These are phyloP conservation scores for cat (Felis catus) DNA, from an alignment of 2,113 vertebrate genomes.

Conservation along the genomic window DNA sequence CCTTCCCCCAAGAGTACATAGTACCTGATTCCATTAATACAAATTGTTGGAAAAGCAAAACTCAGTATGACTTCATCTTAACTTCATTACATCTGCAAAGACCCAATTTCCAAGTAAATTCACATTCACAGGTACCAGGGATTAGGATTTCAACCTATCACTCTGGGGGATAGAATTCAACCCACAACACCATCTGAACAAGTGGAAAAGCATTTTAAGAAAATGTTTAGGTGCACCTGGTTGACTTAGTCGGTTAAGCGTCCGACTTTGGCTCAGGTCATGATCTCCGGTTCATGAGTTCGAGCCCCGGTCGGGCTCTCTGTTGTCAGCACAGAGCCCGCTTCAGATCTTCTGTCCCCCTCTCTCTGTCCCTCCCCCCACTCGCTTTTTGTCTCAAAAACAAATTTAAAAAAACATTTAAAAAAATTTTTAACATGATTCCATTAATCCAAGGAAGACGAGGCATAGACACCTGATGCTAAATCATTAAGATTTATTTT, in stretches of 20 bases:
- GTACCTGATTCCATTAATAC: neutral
- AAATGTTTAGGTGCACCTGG: neutral
- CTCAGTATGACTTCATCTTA: neutral
- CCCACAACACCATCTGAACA: neutral
- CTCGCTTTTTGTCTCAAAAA: no score
- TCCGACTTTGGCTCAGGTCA: no score
- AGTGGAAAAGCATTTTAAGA: neutral
- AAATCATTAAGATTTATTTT: conserved; percentile 26
- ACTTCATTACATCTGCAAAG: neutral
- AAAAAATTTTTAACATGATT: neutral
- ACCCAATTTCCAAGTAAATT: neutral
- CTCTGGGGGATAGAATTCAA: neutral
- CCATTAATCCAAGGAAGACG: neutral
- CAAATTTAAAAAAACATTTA: no score
- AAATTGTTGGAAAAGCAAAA: neutral
- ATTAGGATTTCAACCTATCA: neutral
- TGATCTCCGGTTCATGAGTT: no score
- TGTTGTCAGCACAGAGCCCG: no score
- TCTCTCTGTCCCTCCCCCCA: no score
- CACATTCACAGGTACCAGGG: neutral
- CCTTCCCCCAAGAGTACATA: neutral
- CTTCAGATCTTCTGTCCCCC: no score
- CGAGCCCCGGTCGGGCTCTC: no score
- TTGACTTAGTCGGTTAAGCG: no score
- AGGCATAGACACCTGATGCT: neutral